These are phyloP conservation scores for Drosophila anceps DNA, from an alignment of 2,888 invertebrate genomes.

Conservation along the genomic window DNA sequence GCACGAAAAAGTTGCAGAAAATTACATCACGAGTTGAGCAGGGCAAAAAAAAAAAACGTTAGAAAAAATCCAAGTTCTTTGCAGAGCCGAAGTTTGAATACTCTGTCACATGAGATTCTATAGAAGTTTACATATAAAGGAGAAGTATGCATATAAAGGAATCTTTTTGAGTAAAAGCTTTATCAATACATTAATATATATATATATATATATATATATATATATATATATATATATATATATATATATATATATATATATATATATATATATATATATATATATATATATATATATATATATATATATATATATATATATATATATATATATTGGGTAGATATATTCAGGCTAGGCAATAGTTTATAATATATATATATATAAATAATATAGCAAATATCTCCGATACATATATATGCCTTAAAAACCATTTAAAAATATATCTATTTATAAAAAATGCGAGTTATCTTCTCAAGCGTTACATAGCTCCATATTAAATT, in stretches of 20 bases:
- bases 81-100: neutral
- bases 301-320: neutral
- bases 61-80: neutral
- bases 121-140: too few species aligned
- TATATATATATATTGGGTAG: neutral
- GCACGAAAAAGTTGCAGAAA: conserved; percentile 61
- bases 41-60: conserved; percentile 16
- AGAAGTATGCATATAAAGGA: too few species aligned
- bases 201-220: neutral
- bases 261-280: neutral
- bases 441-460: neutral
- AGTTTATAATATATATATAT: neutral
- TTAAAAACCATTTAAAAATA: neutral
- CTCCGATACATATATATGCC: neutral
- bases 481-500: neutral
- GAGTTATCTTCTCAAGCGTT: conserved; percentile 1
- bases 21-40: conserved; percentile 61
- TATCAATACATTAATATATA: neutral
- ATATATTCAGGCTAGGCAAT: neutral
- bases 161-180: too few species aligned
- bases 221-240: neutral
- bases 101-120: neutral
- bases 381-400: neutral
- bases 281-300: neutral
- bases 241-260: neutral